Evolutionary conservation across 1,140 invertebrate genomes (phyloP), one percentile per base, ranked within the genome.

Genomic region (Batillaria attramentaria): DNA sequence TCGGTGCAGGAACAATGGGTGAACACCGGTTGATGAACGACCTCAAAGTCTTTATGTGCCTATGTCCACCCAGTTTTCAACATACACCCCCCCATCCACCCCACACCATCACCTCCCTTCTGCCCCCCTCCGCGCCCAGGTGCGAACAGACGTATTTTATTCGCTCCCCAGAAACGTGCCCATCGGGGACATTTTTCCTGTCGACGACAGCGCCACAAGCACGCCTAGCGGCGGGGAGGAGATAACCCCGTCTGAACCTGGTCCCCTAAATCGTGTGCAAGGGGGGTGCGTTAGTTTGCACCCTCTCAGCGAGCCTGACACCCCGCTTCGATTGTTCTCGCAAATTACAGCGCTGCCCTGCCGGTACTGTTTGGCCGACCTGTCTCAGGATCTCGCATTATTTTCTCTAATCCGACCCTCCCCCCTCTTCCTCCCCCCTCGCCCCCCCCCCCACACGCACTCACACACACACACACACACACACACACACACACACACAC

Each of bases 231-330:
- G 68, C 42, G 35, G 31, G 33, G 39, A 41, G 37, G 37, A 6
- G 68, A 70, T 70, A 70, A 70, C 35, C 68, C 39, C 37, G 68
- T 0, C 68, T 70, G 37, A 42, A n/a, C 68, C 68, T 28, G 39
- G 68, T 4, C 4, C 39, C 68, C 20, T 70, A 70, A 42, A 42
- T 70, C 41, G 37, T 39, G 37, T 28, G 37, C 16, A 24, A 20
- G 6, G 37, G 39, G 68, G 39, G 20, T 70, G 68, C 68, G 68
- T n/a, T 70, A n/a, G 37, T 42, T 70, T 70, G 68, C 68, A 70
- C 68, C 68, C 42, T 41, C 20, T 8, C 37, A 42, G 68, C 37
- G 2, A 42, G 68, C 68, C 41, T 70, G 68, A 24, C 68, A 70
- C 35, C 33, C 24, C 10, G 31, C 28, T 70, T 4, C n/a, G 37